Evolutionary conservation across 2,797 vertebrate species (phyloP).

Genomic region (Simalia tracyae): DNA sequence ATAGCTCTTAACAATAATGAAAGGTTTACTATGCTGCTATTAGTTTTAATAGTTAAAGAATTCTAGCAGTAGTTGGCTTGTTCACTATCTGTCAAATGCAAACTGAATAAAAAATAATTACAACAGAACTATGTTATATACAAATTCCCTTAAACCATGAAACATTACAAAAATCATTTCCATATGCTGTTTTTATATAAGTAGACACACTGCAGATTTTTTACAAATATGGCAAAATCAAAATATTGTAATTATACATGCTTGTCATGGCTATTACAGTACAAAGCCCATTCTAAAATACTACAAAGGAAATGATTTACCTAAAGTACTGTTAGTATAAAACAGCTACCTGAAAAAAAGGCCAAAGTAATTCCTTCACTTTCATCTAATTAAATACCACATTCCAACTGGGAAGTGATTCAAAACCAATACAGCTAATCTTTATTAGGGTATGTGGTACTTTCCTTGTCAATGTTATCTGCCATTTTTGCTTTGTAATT

Average conservation of each 20-base stretch:
- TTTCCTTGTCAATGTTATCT: conserved; percentile 49
- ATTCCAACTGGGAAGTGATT: conserved; percentile 57
- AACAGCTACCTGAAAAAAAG: conserved; percentile 38
- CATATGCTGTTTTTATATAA: background rate
- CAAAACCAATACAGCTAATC: conserved; percentile 54
- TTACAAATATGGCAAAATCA: background rate
- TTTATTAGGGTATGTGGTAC: conserved; percentile 62
- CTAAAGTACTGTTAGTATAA: conserved; percentile 41
- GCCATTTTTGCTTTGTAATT: conserved; percentile 28
- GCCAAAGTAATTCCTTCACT: conserved; percentile 53
- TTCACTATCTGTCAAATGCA: background rate
- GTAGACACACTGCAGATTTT: background rate
- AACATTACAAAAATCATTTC: conserved; percentile 17
- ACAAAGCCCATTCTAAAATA: conserved; percentile 42
- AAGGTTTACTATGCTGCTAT: background rate
- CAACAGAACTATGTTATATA: conserved; percentile 3
- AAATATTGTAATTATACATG: conserved; percentile 14
- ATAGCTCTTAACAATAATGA: background rate
- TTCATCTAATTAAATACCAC: conserved; percentile 58
- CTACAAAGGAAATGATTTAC: conserved; percentile 49
- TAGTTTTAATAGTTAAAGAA: background rate
- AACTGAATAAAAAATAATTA: background rate
- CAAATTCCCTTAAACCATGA: background rate
- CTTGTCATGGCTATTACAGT: background rate
- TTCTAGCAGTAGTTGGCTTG: background rate